Percentiles rank a stretch among this genome's conserved stretches.
phyloP scores from a whole-genome alignment of 2,797 vertebrate genomes.

The Lemur catta region DNA sequence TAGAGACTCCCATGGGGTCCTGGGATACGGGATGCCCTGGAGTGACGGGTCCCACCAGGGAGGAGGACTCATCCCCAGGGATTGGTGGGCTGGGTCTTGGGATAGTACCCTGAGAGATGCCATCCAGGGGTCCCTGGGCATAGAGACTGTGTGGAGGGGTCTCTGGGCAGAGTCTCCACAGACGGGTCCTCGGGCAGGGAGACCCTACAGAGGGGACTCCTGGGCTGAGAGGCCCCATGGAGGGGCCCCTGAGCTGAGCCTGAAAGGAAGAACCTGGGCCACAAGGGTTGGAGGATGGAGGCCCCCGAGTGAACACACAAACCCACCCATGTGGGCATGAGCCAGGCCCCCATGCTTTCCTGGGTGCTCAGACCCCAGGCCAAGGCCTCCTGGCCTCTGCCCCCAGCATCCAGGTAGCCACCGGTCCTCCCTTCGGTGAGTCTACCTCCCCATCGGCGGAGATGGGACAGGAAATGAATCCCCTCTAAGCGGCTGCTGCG shows the following conservation, averaged over 20 bases:
- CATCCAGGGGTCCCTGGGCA: background rate
- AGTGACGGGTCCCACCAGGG: background rate
- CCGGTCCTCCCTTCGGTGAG: background rate
- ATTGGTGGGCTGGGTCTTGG: background rate
- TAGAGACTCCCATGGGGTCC: conserved; percentile 70
- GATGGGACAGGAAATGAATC: conserved; percentile 68
- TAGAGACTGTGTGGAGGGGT: background rate
- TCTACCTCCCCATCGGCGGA: background rate
- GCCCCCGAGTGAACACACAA: background rate
- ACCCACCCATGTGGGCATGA: background rate
- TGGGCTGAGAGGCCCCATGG: background rate
- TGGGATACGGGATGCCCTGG: conserved; percentile 26
- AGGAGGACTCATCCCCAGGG: background rate
- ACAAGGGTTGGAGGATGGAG: background rate
- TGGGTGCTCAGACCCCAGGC: background rate
- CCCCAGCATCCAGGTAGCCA: background rate
- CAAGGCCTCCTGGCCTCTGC: background rate
- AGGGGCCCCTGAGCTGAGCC: background rate
- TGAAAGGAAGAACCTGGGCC: no score
- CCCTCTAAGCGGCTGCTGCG: conserved; percentile 33
- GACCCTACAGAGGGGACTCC: background rate
- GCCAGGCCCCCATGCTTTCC: background rate
- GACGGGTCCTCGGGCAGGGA: background rate
- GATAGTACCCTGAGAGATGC: background rate
- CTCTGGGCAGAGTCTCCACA: background rate